A percentile compares a stretch with the other conserved stretches of the same genome.
phyloP scores from a whole-genome alignment of 2,113 vertebrate species.

The Peromyscus californicus region DNA sequence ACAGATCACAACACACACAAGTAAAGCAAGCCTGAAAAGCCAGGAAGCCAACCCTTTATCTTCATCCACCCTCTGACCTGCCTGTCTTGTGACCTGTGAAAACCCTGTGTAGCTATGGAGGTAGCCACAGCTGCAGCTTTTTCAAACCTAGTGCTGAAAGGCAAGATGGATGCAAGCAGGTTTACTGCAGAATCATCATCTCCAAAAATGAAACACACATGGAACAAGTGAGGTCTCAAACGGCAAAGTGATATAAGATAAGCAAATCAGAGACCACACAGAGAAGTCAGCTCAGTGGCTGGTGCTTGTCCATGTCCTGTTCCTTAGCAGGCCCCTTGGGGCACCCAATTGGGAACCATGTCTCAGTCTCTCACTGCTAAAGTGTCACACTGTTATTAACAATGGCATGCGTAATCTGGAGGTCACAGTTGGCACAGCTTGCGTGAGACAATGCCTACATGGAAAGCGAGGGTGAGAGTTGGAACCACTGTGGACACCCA shows the following conservation, averaged over 20 bases:
- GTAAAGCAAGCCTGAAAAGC: accelerated
- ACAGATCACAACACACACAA: not conserved
- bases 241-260: accelerated
- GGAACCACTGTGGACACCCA: not conserved
- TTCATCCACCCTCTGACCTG: accelerated
- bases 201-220: not conserved
- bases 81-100: not conserved
- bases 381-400: accelerated
- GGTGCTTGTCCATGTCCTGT: accelerated
- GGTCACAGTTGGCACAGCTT: not conserved
- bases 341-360: not conserved
- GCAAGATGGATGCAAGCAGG: too few species aligned
- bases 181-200: too few species aligned
- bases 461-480: not conserved
- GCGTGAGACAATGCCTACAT: not conserved
- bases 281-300: not conserved
- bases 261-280: accelerated
- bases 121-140: not conserved
- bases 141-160: not conserved
- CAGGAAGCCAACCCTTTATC: accelerated
- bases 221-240: accelerated
- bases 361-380: accelerated
- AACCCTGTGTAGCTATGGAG: not conserved
- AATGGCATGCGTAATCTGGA: accelerated
- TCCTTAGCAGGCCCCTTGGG: accelerated